Conservation (phyloP, 1,140 invertebrate species). For the Solenopsis invicta region DNA sequence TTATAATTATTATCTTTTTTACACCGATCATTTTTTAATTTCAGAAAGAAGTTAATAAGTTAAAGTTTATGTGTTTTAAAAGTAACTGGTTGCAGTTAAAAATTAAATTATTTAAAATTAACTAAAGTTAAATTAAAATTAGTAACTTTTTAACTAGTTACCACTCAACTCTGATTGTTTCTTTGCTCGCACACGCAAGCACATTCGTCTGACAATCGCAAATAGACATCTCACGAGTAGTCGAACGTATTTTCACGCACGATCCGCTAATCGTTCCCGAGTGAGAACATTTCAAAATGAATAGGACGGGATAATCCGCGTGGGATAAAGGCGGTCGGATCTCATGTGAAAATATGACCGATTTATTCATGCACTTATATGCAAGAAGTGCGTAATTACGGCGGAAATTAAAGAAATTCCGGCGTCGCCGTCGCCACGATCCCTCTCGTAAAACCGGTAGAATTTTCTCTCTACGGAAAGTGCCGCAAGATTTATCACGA, state of each 20-base stretch:
- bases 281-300: slow-evolving; percentile 25
- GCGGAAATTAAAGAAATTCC: neutral
- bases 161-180: neutral
- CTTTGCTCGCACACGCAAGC: neutral
- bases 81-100: too few relatives aligned
- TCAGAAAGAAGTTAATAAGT: too few relatives aligned
- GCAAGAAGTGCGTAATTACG: neutral
- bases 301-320: slow-evolving; percentile 1
- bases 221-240: neutral
- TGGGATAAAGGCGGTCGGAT: neutral
- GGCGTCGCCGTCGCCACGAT: neutral
- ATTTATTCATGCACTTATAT: slow-evolving; percentile 2
- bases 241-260: slow-evolving; percentile 38
- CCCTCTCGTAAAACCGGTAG: slow-evolving; percentile 24
- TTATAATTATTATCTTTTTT: too few relatives aligned
- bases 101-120: too few relatives aligned
- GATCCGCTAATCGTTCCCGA: slow-evolving; percentile 20
- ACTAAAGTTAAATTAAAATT: too few relatives aligned
- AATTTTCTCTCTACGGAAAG: slow-evolving; percentile 13
- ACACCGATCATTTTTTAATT: too few relatives aligned
- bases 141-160: too few relatives aligned
- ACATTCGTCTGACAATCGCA: neutral
- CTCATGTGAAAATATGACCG: neutral
- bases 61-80: too few relatives aligned
- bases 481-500: slow-evolving; percentile 5